phyloP scores from a whole-genome alignment of 2,113 vertebrate species.

The Tetrax tetrax region DNA sequence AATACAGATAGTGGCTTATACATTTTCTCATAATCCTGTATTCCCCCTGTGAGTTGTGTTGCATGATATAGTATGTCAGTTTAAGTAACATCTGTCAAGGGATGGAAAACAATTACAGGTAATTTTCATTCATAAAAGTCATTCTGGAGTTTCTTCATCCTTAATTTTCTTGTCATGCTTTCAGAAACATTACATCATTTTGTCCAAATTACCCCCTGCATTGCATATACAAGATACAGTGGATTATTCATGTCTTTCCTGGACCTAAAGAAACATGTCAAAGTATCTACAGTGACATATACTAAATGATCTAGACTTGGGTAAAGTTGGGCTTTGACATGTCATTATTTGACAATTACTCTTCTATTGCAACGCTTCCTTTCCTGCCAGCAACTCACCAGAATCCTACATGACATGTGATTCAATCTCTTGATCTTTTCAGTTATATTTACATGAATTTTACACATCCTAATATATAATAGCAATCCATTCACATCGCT shows the following conservation, averaged over 20 bases:
- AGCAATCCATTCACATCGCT: not conserved
- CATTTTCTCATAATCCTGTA: slow-evolving; percentile 32
- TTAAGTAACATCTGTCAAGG: slow-evolving; percentile 63
- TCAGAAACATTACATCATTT: slow-evolving; percentile 64
- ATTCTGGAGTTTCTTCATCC: slow-evolving; percentile 36
- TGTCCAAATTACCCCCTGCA: slow-evolving; percentile 49
- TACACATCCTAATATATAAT: not conserved
- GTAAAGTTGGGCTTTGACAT: slow-evolving; percentile 40
- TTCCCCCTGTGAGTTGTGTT: slow-evolving; percentile 42
- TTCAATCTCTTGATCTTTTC: slow-evolving; percentile 43
- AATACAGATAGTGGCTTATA: slow-evolving; percentile 46
- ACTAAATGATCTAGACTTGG: slow-evolving; percentile 46
- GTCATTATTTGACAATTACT: slow-evolving; percentile 38
- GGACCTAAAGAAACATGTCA: slow-evolving; percentile 62
- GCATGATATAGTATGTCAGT: slow-evolving; percentile 54
- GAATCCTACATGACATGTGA: slow-evolving; percentile 23
- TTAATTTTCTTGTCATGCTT: slow-evolving; percentile 69
- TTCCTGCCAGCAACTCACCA: slow-evolving; percentile 26
- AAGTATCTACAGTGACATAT: slow-evolving; percentile 18
- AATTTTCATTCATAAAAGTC: slow-evolving; percentile 58
- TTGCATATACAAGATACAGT: slow-evolving; percentile 41
- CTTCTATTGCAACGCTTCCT: slow-evolving; percentile 24
- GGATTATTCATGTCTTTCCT: slow-evolving; percentile 51
- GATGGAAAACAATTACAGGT: slow-evolving; percentile 60
- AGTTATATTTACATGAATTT: slow-evolving; percentile 32